Percentiles rank a stretch among this genome's conserved stretches.
Conservation (phyloP, 2,888 invertebrate genomes). For the Ligdia adustata region DNA sequence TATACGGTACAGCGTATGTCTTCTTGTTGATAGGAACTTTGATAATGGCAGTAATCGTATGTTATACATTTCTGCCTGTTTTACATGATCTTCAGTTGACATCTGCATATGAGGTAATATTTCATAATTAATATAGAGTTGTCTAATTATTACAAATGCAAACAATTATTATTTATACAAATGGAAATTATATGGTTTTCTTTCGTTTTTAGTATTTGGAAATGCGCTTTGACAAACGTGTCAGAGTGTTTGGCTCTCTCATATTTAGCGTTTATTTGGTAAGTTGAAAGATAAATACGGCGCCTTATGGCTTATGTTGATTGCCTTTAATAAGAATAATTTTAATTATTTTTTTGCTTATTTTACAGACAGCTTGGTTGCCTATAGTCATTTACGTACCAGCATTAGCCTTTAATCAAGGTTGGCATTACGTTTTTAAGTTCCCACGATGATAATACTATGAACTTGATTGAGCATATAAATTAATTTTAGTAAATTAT, state of each 20-base stretch:
- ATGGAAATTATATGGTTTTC: neutral
- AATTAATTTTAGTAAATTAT: constrained; percentile 4
- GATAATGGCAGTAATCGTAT: constrained; percentile 85
- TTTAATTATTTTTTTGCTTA: constrained; percentile 36
- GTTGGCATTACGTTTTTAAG: constrained; percentile 50
- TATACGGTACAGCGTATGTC: constrained; percentile 90
- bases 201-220: constrained; percentile 84
- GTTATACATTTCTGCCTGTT: constrained; percentile 87
- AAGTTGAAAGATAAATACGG: constrained; percentile 46
- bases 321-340: neutral
- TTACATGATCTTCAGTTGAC: constrained; percentile 88
- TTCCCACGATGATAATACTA: neutral
- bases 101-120: constrained; percentile 88
- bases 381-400: constrained; percentile 90
- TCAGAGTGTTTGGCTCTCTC: constrained; percentile 86
- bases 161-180: neutral
- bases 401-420: constrained; percentile 89
- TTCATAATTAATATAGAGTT: too few relatives aligned
- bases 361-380: constrained; percentile 87
- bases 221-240: constrained; percentile 86
- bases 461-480: neutral
- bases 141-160: too few relatives aligned
- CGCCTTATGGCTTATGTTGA: too few relatives aligned
- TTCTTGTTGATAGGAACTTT: constrained; percentile 85
- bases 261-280: constrained; percentile 87